Base-by-base conservation (phyloP, 2,888 invertebrate species). In the Lepetodrilus schrolli region DNA sequence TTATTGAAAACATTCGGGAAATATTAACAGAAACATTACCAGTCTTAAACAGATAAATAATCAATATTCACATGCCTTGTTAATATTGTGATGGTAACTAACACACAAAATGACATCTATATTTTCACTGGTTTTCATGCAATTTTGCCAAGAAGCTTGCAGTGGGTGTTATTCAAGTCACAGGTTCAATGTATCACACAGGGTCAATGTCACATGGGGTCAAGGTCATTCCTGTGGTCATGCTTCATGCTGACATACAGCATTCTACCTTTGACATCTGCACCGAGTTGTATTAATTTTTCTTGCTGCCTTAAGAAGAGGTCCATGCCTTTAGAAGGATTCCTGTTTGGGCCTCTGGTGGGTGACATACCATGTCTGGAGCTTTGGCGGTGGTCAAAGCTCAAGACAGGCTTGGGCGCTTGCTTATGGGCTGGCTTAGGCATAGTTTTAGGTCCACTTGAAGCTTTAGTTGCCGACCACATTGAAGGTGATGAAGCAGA, bases 251-350 rank as follows among this genome's bases (percentile, higher is more conserved):
- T 36, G 30, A 47, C 66, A 74, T 49, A 38, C 43, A 68, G 68
- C 43, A 43, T 38, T 73, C 82, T 83, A 83, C 82, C 83, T 86
- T 84, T 83, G 76, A 81, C 78, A 76, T 83, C 82, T 70, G 80
- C 81, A 66, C 84, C 84, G 30, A 85, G 76, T 66, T 81, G 75
- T 38, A 79, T 76, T 34, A 86, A 79, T 74, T 83, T 82, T 70
- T 82, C 79, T 79, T 84, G 83, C 81, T 86, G 86, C 71, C 81
- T 80, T 66, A 81, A 76, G 78, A 85, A 87, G 48, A 87, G 80
- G 50, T 82, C 78, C 77, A 87, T 75, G 76, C 87, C 86, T 69
- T 80, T 79, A 7, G 86, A 86, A 65, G 79, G 82, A 48, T 69
- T n/a, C 30, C 49, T 73, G 23, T 38, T 68, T 38, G 68, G 4